These are phyloP conservation scores for Theropithecus gelada DNA, from an alignment of 2,113 vertebrate species.

Conservation along the genomic window DNA sequence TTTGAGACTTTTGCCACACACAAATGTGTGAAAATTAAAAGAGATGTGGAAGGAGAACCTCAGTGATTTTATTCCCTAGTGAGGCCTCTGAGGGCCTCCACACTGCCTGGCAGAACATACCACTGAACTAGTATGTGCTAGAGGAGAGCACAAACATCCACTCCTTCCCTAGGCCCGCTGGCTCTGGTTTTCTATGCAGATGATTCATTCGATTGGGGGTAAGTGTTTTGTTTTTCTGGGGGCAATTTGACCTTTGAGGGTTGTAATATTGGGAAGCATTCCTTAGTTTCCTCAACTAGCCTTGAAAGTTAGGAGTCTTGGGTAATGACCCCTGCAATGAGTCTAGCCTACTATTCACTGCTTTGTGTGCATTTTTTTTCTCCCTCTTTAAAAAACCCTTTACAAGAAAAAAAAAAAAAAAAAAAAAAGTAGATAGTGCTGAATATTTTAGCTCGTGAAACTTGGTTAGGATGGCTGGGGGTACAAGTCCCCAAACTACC, in stretches of 20 bases:
- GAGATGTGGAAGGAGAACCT: fast-evolving
- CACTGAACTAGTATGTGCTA: neutral
- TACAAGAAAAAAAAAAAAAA: constrained; percentile 28
- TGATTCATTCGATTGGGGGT: neutral
- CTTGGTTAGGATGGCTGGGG: constrained; percentile 70
- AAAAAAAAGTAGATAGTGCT: constrained; percentile 57
- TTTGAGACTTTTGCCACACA: neutral
- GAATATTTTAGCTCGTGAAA: constrained; percentile 69
- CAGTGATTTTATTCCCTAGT: neutral
- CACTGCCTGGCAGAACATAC: neutral
- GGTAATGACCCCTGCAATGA: constrained; percentile 58
- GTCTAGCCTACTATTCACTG: constrained; percentile 45
- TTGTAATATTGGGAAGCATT: neutral
- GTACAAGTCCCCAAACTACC: constrained; percentile 79
- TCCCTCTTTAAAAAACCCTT: constrained; percentile 4
- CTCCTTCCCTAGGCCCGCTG: constrained; percentile 21
- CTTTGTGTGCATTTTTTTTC: constrained; percentile 60
- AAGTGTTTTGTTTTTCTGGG: neutral
- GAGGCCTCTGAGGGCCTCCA: neutral
- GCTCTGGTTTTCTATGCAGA: constrained; percentile 54
- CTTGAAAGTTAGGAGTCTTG: constrained; percentile 37
- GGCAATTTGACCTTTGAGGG: neutral
- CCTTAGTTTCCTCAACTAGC: neutral
- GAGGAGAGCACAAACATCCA: constrained; percentile 33
- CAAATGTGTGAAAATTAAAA: constrained; percentile 20